Evolutionary conservation across 2,797 vertebrate genomes (phyloP), one percentile per base, ranked within the genome.

Genomic region (Myiothlypis chrysogaster): DNA sequence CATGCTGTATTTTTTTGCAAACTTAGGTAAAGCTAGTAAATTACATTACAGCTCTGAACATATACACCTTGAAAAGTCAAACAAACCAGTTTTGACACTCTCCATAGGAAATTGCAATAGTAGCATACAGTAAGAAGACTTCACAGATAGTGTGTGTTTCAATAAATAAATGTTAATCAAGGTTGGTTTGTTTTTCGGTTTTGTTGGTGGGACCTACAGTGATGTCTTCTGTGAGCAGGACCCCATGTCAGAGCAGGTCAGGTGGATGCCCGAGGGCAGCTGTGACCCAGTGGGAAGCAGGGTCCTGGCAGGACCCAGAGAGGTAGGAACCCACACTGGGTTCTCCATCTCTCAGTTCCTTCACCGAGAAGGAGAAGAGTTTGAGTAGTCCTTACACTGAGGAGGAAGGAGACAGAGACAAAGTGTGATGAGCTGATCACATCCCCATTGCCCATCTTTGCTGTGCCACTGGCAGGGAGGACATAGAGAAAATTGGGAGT

Each of bases 151-250:
- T 27, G 8, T 69, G 53, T 72, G 7, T 23, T 93, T 94, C 76
- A 89, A 73, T 83, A 87, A 88, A 66, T 30, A 78, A 85, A 87
- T 52, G 25, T 91, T 94, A 83, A 69, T 23, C 23, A 69, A 63
- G 20, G 21, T 37, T 13, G 17, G 2, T 15, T 49, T 35, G 34
- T 15, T 14, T 22, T 23, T n/a, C 8, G 10, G 9, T n/a, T 15
- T 32, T 35, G 8, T 39, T 39, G 5, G 17, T 2, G 6, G 6
- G 16, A 5, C 5, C 10, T 46, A 10, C 24, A 41, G 3, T 28
- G 20, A 5, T 39, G 23, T 12, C 7, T 30, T 50, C 43, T 50
- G 28, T 44, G 64, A 30, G 17, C 22, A 65, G 39, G 10, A 24
- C 2, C 7, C 30, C 8, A 6, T 13, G 23, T 27, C 60, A 66